A percentile compares a stretch with the other conserved stretches of the same genome.
Evolutionary conservation across 2,113 vertebrate genomes (phyloP).

Genomic region (Cisticola juncidis): DNA sequence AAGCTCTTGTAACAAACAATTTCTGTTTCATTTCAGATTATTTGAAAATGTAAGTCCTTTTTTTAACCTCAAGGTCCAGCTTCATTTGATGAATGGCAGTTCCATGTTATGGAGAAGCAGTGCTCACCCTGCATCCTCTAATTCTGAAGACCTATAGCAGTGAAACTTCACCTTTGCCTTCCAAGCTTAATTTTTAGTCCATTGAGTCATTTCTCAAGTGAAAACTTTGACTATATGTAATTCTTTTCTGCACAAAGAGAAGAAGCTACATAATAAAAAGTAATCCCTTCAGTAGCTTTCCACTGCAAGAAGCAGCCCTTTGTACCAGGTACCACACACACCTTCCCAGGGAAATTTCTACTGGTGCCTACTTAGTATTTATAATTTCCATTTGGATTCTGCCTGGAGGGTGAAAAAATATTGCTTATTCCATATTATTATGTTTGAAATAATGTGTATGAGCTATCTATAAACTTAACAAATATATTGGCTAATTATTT

Average conservation of each 20-base stretch:
- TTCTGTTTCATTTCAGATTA: background rate
- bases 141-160: background rate
- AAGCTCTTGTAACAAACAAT: background rate
- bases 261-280: background rate
- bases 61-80: background rate
- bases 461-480: background rate
- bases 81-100: background rate
- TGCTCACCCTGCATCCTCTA: background rate
- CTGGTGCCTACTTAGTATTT: background rate
- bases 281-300: background rate
- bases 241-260: background rate
- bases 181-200: background rate
- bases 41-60: background rate
- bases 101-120: background rate
- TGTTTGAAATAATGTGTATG: background rate
- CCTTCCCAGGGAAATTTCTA: background rate
- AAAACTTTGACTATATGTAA: background rate
- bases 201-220: background rate
- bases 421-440: background rate
- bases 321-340: background rate
- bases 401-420: background rate
- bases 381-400: background rate
- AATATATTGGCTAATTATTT: background rate
- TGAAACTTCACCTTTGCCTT: background rate
- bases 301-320: background rate